Conservation (phyloP, 2,113 vertebrate genomes). For the Pogonocichla stellata region DNA sequence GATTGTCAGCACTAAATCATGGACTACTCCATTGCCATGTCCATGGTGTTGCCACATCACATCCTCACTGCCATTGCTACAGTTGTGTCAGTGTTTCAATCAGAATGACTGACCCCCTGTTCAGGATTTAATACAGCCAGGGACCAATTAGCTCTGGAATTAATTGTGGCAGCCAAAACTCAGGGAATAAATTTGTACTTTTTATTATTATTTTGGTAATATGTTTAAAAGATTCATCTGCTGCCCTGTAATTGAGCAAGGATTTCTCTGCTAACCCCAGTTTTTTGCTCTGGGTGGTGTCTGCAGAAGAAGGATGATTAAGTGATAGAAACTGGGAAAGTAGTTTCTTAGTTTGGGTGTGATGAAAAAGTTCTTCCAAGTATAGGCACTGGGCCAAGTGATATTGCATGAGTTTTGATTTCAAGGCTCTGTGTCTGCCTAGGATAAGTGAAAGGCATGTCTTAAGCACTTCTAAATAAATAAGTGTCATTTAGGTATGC, state of each 20-base stretch:
- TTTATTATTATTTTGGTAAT: not conserved
- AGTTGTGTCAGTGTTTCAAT: not conserved
- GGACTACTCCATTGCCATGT: not conserved
- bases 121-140: not conserved
- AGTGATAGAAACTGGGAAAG: constrained; percentile 36
- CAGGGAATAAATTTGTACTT: not conserved
- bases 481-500: constrained; percentile 56
- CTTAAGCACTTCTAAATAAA: constrained; percentile 57
- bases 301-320: constrained; percentile 31
- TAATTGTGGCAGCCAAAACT: not conserved
- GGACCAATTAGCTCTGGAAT: not conserved
- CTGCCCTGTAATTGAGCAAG: not conserved
- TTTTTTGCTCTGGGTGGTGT: constrained; percentile 37
- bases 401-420: constrained; percentile 44
- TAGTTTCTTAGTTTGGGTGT: constrained; percentile 32
- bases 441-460: constrained; percentile 39
- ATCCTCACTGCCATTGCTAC: not conserved
- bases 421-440: constrained; percentile 41
- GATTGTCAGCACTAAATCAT: not conserved
- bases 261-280: not conserved
- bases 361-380: constrained; percentile 51
- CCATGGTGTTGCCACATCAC: not conserved
- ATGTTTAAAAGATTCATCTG: not conserved
- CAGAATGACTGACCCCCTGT: not conserved
- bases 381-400: constrained; percentile 16